Percentiles rank a stretch among this genome's conserved stretches.
phyloP scores from a whole-genome alignment of 2,113 vertebrate genomes.

The Brevimyrus niger region DNA sequence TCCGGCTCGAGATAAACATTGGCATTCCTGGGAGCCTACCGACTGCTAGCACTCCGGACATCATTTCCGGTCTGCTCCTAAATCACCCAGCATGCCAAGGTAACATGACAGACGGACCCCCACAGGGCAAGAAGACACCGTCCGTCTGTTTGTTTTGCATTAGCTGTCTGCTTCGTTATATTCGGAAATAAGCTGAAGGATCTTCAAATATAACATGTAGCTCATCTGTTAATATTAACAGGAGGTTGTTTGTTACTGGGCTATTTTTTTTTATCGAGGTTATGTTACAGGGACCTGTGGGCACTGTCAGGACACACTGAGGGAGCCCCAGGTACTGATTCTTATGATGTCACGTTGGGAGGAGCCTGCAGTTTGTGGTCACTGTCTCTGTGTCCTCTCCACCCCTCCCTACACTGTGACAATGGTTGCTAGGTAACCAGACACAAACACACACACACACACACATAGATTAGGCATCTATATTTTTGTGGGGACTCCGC shows the following conservation, averaged over 20 bases:
- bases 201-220: neutral
- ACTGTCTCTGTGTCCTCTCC: too few relatives aligned
- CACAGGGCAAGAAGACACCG: neutral
- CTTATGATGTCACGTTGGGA: too few relatives aligned
- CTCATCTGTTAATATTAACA: neutral
- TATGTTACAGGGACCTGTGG: too few relatives aligned
- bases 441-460: too few relatives aligned
- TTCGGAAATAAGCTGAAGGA: neutral
- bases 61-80: neutral
- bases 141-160: neutral
- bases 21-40: neutral
- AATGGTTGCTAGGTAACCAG: too few relatives aligned
- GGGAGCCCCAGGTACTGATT: too few relatives aligned
- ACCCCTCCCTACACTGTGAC: too few relatives aligned
- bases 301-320: too few relatives aligned
- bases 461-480: neutral
- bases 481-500: neutral
- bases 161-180: neutral
- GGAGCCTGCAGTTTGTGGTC: too few relatives aligned
- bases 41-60: neutral
- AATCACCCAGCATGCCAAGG: neutral
- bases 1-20: neutral
- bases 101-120: neutral
- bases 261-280: neutral
- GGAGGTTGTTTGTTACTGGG: neutral